A percentile compares a stretch with the other conserved stretches of the same genome.
These are phyloP conservation scores for Bugulina stolonifera DNA, from an alignment of 2,888 invertebrate genomes.

Conservation along the genomic window DNA sequence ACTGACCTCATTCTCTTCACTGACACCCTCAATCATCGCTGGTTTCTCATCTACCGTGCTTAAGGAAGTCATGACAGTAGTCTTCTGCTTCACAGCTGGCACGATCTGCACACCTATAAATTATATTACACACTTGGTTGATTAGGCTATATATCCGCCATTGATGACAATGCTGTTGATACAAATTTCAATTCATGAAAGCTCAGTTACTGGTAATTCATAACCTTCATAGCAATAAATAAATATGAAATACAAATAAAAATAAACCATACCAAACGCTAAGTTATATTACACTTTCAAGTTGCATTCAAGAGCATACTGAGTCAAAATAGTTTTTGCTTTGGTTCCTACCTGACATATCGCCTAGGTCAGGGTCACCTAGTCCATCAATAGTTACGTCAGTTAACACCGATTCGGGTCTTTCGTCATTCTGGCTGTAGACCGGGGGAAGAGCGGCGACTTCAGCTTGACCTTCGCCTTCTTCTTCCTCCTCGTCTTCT, in stretches of 20 bases:
- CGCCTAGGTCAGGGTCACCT: background rate
- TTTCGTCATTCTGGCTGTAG: background rate
- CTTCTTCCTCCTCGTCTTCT: constrained; percentile 31
- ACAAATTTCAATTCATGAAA: no score
- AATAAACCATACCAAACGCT: no score
- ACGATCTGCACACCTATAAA: constrained; percentile 17
- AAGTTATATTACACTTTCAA: no score
- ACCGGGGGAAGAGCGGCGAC: background rate
- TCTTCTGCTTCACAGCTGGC: constrained; percentile 16
- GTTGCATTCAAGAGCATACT: no score
- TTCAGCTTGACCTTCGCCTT: constrained; percentile 30
- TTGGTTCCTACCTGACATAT: constrained; percentile 14
- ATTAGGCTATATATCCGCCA: no score
- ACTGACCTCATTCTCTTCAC: constrained; percentile 30
- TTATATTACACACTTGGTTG: no score
- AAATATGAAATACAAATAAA: no score
- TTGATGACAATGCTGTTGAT: no score
- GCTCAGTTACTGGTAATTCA: no score
- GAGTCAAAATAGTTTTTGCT: no score
- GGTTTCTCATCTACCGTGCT: constrained; percentile 25
- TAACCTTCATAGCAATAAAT: no score
- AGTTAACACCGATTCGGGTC: constrained; percentile 14
- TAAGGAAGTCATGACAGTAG: constrained; percentile 4
- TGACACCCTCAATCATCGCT: constrained; percentile 32
- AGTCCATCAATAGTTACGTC: constrained; percentile 20